Evolutionary conservation across 1,140 invertebrate genomes (phyloP), one percentile per base, ranked within the genome.

Genomic region (Eurosta solidaginis): DNA sequence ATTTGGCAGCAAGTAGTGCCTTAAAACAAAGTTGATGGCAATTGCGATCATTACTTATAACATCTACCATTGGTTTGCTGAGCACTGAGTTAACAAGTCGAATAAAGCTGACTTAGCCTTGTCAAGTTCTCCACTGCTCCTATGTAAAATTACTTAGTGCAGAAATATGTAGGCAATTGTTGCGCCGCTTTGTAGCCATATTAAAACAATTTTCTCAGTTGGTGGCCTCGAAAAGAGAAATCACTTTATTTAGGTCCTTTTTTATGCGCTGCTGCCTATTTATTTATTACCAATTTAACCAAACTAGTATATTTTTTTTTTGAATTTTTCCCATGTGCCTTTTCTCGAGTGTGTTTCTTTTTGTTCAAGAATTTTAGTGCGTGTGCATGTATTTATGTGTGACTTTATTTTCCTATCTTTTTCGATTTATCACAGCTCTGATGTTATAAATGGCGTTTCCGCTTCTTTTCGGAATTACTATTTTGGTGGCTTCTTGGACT

Each of bases 1-100:
- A n/a, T n/a, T n/a, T n/a, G n/a, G n/a, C n/a, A 20, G 36, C 29
- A 68, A 68, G 17, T n/a, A n/a, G n/a, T 68, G n/a, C 33, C 40
- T 68, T n/a, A 68, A 68, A 63, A 68, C 20, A 40, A 68, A 68
- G 33, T 68, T 68, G 75, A 42, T 50, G 36, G 52, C 52, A 80
- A 80, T 81, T 82, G 79, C 84, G 85, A 83, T 85, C 84, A 85
- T 85, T 83, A 81, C 83, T 83, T 82, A 80, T 81, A 81, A 81
- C 50, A 81, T 77, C 47, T 54, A 40, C 59, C 27, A 68, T 33
- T 47, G 52, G 33, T 77, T 54, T 77, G n/a, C 14, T 42, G 22
- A 63, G 12, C 74, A 47, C 50, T 54, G 49, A 76, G 29, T 76
- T 52, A 47, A 33, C 14, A 63, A 44, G 45, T 77, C 33, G 44